These are phyloP conservation scores for Intellagama lesueurii DNA, from an alignment of 2,797 vertebrate genomes.

Conservation along the genomic window DNA sequence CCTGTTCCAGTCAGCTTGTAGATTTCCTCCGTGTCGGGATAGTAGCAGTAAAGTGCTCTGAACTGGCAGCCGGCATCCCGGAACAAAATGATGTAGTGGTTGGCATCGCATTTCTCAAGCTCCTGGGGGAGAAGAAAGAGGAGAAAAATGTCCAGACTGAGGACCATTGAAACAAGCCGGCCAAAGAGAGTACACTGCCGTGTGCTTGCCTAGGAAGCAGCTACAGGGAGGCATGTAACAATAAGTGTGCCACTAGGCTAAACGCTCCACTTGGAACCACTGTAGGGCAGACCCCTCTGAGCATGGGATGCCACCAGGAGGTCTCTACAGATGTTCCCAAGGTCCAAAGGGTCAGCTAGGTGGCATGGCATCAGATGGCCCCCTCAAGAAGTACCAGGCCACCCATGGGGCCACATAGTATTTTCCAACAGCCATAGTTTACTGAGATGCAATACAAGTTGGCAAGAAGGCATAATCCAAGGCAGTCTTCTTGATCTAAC, in stretches of 20 bases:
- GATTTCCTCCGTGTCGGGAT: slow-evolving; percentile 94
- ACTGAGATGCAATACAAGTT: not conserved
- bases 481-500: not conserved
- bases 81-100: slow-evolving; percentile 98
- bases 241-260: no score
- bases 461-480: not conserved
- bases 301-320: no score
- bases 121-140: not conserved
- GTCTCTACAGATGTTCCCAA: no score
- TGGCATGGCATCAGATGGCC: not conserved
- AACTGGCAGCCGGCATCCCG: slow-evolving; percentile 97
- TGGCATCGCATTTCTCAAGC: slow-evolving; percentile 92
- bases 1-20: slow-evolving; percentile 94
- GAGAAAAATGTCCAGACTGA: not conserved
- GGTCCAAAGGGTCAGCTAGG: no score
- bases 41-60: slow-evolving; percentile 93
- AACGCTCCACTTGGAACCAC: not conserved
- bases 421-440: not conserved
- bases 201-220: not conserved
- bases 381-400: not conserved
- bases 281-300: no score
- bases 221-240: not conserved
- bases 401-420: no score
- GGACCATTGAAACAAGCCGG: not conserved
- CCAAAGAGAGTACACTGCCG: not conserved